These are phyloP conservation scores for Saxidomus purpurata DNA, from an alignment of 1,140 invertebrate genomes.

Conservation along the genomic window DNA sequence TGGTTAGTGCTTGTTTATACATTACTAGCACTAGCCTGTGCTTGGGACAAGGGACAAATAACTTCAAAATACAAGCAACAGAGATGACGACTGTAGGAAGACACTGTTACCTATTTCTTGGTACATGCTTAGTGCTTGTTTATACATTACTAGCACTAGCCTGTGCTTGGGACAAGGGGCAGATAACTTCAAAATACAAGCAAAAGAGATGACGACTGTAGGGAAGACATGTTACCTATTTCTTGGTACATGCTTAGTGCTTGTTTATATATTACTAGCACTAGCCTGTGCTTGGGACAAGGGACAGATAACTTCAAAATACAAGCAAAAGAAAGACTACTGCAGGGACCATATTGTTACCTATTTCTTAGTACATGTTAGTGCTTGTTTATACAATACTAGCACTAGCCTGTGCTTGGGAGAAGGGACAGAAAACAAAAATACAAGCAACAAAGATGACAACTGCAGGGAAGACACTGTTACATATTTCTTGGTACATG, in stretches of 20 bases:
- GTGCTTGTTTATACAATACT: not conserved
- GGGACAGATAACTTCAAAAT: not conserved
- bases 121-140: slow-evolving; percentile 13
- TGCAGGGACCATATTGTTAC: not conserved
- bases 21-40: slow-evolving; percentile 44
- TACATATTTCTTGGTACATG: too few relatives aligned
- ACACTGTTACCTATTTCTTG: not conserved
- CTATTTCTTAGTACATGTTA: not conserved
- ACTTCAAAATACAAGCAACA: not conserved
- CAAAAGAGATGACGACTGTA: not conserved
- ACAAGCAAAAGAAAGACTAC: not conserved
- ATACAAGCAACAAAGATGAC: too few relatives aligned
- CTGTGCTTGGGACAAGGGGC: slow-evolving; percentile 11
- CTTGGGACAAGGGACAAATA: slow-evolving; percentile 3
- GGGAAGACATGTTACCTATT: not conserved
- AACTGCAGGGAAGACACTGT: too few relatives aligned
- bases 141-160: slow-evolving; percentile 32
- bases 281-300: slow-evolving; percentile 13
- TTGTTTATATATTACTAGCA: slow-evolving; percentile 23
- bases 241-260: slow-evolving; percentile 29
- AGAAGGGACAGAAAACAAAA: too few relatives aligned
- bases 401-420: not conserved
- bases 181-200: not conserved
- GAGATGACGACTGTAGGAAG: not conserved
- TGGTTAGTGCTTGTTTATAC: slow-evolving; percentile 19